A percentile compares a stretch with the other conserved stretches of the same genome.
Evolutionary conservation across 2,888 invertebrate species (phyloP).

Genomic region (Vandiemenella viatica): DNA sequence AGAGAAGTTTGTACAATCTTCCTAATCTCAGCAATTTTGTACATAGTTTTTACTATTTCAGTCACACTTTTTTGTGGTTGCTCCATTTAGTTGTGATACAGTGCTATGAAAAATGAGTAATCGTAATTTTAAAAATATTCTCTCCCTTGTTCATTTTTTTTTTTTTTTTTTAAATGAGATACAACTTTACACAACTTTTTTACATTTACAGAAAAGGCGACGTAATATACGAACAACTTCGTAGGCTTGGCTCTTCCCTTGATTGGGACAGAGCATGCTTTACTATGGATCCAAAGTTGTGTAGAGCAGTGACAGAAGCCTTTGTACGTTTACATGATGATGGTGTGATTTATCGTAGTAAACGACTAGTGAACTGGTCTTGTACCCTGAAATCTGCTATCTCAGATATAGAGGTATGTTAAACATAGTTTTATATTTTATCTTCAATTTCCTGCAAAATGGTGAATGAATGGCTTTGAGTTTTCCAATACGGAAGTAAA

Average conservation of each 20-base stretch:
- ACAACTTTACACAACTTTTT: too few species aligned
- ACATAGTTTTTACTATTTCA: background rate
- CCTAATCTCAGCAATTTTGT: background rate
- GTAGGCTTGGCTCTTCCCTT: conserved; percentile 74
- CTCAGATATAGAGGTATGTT: conserved; percentile 82
- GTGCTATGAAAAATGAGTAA: background rate
- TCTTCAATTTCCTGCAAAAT: too few species aligned
- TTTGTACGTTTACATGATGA: conserved; percentile 80
- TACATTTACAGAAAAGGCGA: conserved; percentile 43
- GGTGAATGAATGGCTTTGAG: too few species aligned
- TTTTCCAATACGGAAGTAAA: too few species aligned
- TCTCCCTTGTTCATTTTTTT: too few species aligned
- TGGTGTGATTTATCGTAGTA: conserved; percentile 83
- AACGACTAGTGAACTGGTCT: conserved; percentile 96
- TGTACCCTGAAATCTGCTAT: conserved; percentile 93
- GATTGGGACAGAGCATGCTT: conserved; percentile 92
- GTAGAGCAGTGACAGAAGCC: conserved; percentile 81
- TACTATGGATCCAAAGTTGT: conserved; percentile 88
- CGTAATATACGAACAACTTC: conserved; percentile 68
- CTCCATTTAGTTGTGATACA: background rate
- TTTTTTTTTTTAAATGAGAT: too few species aligned
- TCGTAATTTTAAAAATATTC: background rate
- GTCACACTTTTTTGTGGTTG: background rate
- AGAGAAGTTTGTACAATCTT: too few species aligned
- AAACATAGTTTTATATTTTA: background rate